These are phyloP conservation scores for Cyphomyrus discorhynchus DNA, from an alignment of 2,113 vertebrate genomes.

Conservation along the genomic window DNA sequence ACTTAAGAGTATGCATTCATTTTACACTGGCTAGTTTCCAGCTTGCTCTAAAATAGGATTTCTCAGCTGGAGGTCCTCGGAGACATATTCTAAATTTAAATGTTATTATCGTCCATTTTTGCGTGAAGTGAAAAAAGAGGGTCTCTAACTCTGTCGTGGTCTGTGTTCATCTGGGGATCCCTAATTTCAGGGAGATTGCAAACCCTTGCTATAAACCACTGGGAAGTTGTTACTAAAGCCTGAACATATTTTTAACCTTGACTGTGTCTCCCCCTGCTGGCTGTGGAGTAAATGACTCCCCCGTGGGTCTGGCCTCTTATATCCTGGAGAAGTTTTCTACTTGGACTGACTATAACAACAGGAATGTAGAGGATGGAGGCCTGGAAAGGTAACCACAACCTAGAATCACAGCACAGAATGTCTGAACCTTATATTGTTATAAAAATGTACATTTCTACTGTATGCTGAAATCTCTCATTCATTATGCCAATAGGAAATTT, in stretches of 20 bases:
- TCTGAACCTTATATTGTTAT: not conserved
- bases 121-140: not conserved
- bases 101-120: not conserved
- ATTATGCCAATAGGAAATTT: not conserved
- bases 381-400: conserved; percentile 65
- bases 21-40: not conserved
- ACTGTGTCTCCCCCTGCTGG: conserved; percentile 50
- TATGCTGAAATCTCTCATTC: not conserved
- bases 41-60: not conserved
- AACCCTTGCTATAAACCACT: not conserved
- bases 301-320: conserved; percentile 76
- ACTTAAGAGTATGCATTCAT: not conserved
- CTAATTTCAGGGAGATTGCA: not conserved
- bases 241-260: not conserved
- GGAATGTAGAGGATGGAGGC: conserved; percentile 63
- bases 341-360: conserved; percentile 65
- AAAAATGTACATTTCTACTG: not conserved
- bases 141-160: not conserved
- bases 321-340: conserved; percentile 82
- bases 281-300: conserved; percentile 72
- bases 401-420: not conserved
- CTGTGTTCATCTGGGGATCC: not conserved
- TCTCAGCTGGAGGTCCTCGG: not conserved
- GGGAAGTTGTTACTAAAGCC: not conserved
- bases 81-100: not conserved